Percentiles rank a stretch among this genome's conserved stretches.
Conservation (phyloP, 2,113 vertebrate genomes). For the Oenanthe melanoleuca region DNA sequence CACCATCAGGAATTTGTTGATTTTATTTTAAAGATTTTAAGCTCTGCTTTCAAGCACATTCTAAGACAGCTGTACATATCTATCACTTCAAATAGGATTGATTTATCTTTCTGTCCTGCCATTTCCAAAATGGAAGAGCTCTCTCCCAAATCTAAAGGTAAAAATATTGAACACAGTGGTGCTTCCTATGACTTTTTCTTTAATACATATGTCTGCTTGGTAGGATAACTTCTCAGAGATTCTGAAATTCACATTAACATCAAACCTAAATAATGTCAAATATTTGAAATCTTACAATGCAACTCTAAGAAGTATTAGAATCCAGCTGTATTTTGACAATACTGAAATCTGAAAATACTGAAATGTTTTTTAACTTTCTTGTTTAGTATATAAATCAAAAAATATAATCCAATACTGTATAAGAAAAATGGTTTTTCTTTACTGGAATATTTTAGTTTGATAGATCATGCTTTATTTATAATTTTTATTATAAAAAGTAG, state of each 20-base stretch:
- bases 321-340: not conserved
- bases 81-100: not conserved
- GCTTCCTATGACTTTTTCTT: not conserved
- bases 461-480: not conserved
- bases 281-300: not conserved
- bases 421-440: not conserved
- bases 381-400: not conserved
- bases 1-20: not conserved
- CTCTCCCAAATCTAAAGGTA: not conserved
- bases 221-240: not conserved
- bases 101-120: not conserved
- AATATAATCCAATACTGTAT: not conserved
- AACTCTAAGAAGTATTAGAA: not conserved
- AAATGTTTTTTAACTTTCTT: not conserved
- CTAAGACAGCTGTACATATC: not conserved
- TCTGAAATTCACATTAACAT: not conserved
- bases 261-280: not conserved
- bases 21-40: not conserved
- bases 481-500: not conserved
- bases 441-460: not conserved
- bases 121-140: not conserved
- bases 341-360: not conserved
- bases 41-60: not conserved
- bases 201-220: not conserved
- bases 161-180: not conserved